Evolutionary conservation across 1,140 invertebrate species (phyloP), one percentile per base, ranked within the genome.

Genomic region (Pseudomyrmex concolor): DNA sequence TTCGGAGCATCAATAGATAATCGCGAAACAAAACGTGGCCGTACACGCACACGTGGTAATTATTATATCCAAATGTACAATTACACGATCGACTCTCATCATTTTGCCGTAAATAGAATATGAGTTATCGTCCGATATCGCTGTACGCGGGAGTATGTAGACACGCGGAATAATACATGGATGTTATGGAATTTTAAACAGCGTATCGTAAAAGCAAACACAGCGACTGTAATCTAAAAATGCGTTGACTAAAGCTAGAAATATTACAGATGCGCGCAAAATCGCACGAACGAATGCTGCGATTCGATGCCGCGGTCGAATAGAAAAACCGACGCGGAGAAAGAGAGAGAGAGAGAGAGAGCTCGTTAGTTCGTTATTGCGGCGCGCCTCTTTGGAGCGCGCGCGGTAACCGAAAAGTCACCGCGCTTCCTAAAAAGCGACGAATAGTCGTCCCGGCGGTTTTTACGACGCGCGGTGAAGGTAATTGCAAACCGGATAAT

Each of bases 1-100:
- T 85, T 76, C 17, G 72, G 2, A 19, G 19, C 55, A 66, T 83
- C 70, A 83, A 85, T 85, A 85, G 80, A 83, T 85, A 85, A 85
- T 85, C 71, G 80, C 50, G 63, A 60, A 82, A 85, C 70, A 83
- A 85, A 83, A 85, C 70, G 63, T 54, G 54, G 54, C 62, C 54
- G 25, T 83, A 59, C 34, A 34, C 34, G 34, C 34, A 34, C 34
- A 34, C 70, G 78, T 55, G 55, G 55, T 85, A 85, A 85, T 85
- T 83, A 85, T 34, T 71, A 63, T 74, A 83, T 74, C 19, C 45
- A 22, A 71, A 57, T 50, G 62, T 57, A 83, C 34, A 55, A 82
- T 63, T 51, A 80, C 45, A 22, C 50, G 48, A 74, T 73, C 63
- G 48, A 62, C 72, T 83, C 34, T n/a, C 51, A 67, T 85, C 67